phyloP scores from a whole-genome alignment of 2,888 invertebrate genomes.

The Caenorhabditis wallacei region DNA sequence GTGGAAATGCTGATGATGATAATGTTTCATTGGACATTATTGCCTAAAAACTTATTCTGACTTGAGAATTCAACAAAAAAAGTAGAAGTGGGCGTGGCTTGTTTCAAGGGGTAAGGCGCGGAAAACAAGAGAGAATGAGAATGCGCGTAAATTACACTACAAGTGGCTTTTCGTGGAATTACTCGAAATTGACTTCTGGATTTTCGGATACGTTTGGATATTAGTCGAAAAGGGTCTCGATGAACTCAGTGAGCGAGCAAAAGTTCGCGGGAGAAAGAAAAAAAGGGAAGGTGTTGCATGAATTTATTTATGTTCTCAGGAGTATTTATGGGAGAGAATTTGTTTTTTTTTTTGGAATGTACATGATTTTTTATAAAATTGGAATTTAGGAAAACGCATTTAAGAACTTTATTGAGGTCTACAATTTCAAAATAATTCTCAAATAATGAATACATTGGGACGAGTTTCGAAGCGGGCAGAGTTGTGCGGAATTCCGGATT shows the following conservation, averaged over 20 bases:
- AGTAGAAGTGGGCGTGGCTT: slow-evolving; percentile 11
- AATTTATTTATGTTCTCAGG: background rate
- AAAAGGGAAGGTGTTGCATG: background rate
- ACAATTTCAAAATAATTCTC: too few species aligned
- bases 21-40: slow-evolving; percentile 33
- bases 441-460: too few species aligned
- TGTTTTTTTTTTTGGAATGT: background rate
- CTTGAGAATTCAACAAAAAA: background rate
- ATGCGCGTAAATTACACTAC: slow-evolving; percentile 15
- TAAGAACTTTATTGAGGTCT: too few species aligned
- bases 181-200: slow-evolving; percentile 2
- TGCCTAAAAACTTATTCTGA: background rate
- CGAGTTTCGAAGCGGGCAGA: too few species aligned
- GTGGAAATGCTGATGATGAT: slow-evolving; percentile 29
- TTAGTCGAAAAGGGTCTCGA: background rate
- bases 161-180: slow-evolving; percentile 6
- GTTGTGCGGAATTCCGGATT: slow-evolving; percentile 13
- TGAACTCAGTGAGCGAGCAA: slow-evolving; percentile 24
- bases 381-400: too few species aligned
- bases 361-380: background rate
- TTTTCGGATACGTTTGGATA: background rate
- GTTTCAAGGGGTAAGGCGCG: slow-evolving; percentile 1
- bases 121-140: background rate
- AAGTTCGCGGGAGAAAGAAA: slow-evolving; percentile 16
- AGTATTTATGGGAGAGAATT: background rate